Base-by-base conservation (phyloP, 23 tunicate species). In the Diplosoma virens region DNA sequence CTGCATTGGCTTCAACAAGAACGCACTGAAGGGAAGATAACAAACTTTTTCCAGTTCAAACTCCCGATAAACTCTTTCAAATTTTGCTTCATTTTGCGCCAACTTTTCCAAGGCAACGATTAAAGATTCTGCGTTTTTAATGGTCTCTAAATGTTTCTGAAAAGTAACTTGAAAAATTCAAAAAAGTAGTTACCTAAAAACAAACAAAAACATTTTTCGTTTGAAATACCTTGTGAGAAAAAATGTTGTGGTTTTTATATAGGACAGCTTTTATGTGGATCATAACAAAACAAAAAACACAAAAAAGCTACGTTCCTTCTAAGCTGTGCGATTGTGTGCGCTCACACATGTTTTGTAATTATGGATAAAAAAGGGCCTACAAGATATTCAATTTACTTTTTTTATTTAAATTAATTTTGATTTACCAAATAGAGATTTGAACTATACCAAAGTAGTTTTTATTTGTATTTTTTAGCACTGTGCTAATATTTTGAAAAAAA, bases 1-100 rank as follows among this genome's bases (percentile, higher is more conserved):
- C 55, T 79, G 89, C 94, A 94, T 88, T 59, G 99, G 99, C 61
- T 94, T 94, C 73, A 94, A 72, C 41, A 88, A 70, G 74, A 94
- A 94, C 21, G 86, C 50, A 47, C 84, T 76, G 61, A 94, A 74
- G n/a, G 99, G 99, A 56, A 94, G 87, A 75, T 94, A 94, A 68
- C 99, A 94, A 25, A 76, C 86, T 67, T 94, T 94, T 41, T 83
- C 73, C 4, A 84, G 73, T 48, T 94, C 99, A 33, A 94, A 94
- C 32, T 84, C 90, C 26, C 99, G 77, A 67, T 94, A 94, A 29
- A 58, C 71, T 18, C 48, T 24, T 47, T 87, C 87, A 31, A 94
- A 77, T 30, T 59, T 47, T 47, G 84, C 82, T 35, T 94, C 89
- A 11, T 28, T 20, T 30, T 20, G 18, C 0, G 86, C 83, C 24